Conservation (phyloP, 2,888 invertebrate species). For the Ametastegia equiseti region DNA sequence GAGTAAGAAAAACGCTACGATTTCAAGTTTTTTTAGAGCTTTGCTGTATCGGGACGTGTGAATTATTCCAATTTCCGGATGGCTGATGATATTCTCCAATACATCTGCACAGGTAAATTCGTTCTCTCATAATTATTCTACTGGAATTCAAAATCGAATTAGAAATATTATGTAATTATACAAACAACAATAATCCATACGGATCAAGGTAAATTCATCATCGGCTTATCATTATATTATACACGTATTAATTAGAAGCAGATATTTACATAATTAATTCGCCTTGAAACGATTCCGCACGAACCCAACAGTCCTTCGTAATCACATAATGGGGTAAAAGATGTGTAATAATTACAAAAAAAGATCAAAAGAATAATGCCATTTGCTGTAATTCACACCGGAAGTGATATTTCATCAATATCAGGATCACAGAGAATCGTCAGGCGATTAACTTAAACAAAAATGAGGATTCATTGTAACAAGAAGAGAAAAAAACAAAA, state of each 20-base stretch:
- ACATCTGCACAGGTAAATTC: no score
- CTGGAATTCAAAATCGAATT: no score
- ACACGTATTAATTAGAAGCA: background rate
- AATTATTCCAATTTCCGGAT: no score
- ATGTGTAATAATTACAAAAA: background rate
- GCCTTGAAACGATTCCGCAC: constrained; percentile 4
- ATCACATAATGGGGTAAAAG: background rate
- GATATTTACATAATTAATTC: constrained; percentile 22
- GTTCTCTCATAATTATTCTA: no score
- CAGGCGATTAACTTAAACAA: background rate
- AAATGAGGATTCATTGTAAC: background rate
- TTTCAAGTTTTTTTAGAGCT: no score
- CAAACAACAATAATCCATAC: no score
- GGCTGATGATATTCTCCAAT: no score
- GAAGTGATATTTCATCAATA: background rate
- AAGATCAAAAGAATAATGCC: background rate
- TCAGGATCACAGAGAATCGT: background rate
- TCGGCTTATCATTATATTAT: background rate
- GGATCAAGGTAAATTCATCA: background rate
- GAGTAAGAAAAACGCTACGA: background rate
- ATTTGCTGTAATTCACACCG: background rate
- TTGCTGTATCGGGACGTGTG: no score
- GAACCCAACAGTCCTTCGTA: background rate
- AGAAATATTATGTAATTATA: no score
- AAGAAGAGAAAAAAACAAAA: background rate